Base-by-base conservation (phyloP, 2,888 invertebrate genomes). In the Lycocerus yunnanus region DNA sequence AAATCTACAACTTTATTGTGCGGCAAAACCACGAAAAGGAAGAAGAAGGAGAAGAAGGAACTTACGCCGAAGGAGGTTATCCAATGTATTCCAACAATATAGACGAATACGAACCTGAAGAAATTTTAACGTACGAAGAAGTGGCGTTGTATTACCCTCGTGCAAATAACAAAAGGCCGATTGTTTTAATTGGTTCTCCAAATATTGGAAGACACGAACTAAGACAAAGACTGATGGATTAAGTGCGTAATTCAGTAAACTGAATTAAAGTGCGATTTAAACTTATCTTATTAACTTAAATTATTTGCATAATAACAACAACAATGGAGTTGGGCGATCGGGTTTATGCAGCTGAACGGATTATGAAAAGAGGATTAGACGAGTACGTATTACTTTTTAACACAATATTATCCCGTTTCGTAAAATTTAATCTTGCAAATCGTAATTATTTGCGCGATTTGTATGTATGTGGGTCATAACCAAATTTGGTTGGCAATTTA, bases 201-300 rank as follows among this genome's bases (percentile, higher is more conserved):
- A 98, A 98, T 88, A 98, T 99, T 83, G 99, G 99, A 63, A 91
- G 98, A 70, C 97, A 98, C 85, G 98, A 99, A 88, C 90, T 99
- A 69, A 89, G 98, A 71, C 97, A 98, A 88, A 90, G 96, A 82
- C 90, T 99, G 71, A 97, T 99, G 96, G 97, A 97, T n/a, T n/a
- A n/a, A n/a, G n/a, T n/a, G n/a, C n/a, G n/a, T n/a, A n/a, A n/a
- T n/a, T n/a, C n/a, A n/a, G n/a, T n/a, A n/a, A n/a, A n/a, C n/a
- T n/a, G n/a, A 18, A 63, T 18, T 15, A 63, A 63, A 18, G 20
- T 63, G 20, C 9, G 18, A 16, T 63, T 63, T n/a, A 63, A 63
- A 63, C 16, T 13, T 63, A 11, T 63, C 61, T 8, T 60, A 3
- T 60, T 60, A 60, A 66, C 16, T 66, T 20, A 9, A 21, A 27